Evolutionary conservation across 2,797 vertebrate genomes (phyloP).

Genomic region (Cyclura pinguis): DNA sequence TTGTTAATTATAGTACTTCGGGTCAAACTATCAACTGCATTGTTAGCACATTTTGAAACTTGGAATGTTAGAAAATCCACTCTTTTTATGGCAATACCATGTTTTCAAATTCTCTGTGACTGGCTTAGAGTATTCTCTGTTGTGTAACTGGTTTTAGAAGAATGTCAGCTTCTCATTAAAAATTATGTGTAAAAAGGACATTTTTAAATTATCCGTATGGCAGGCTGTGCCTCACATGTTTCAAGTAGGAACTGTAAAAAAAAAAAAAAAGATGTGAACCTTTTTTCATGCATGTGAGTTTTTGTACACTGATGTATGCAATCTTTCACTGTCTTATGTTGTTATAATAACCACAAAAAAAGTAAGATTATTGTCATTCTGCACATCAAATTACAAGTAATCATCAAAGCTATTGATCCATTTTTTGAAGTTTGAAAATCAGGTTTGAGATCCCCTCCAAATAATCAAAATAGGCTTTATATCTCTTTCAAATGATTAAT

Average conservation of each 20-base stretch:
- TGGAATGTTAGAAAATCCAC: not conserved
- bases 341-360: not conserved
- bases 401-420: too few species aligned
- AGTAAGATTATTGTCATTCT: not conserved
- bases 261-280: not conserved
- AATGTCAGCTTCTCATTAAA: not conserved
- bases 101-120: not conserved
- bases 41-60: not conserved
- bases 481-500: not conserved
- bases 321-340: not conserved
- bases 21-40: not conserved
- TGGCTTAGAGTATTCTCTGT: not conserved
- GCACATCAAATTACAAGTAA: too few species aligned
- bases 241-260: not conserved
- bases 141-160: not conserved
- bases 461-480: not conserved
- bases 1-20: not conserved
- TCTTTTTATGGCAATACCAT: not conserved
- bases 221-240: not conserved
- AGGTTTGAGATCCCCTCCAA: not conserved
- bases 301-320: not conserved
- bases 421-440: not conserved
- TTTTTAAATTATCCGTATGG: not conserved
- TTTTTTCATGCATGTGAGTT: not conserved
- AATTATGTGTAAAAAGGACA: not conserved